Evolutionary conservation across 2,888 invertebrate species (phyloP).

Genomic region (Pandemis corylana): DNA sequence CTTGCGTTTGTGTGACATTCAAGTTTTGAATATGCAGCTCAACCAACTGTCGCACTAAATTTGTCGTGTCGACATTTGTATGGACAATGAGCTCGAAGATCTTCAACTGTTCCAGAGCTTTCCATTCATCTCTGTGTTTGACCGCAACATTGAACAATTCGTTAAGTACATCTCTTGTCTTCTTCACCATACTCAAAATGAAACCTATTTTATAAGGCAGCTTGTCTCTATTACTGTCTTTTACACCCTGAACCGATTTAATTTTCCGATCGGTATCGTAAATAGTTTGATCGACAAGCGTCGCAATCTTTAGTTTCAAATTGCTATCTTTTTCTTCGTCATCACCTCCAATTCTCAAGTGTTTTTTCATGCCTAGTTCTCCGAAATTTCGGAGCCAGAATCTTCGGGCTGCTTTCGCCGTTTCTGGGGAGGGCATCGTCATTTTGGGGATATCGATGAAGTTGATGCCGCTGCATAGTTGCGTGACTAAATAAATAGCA

Average conservation of each 20-base stretch:
- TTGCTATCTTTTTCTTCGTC: conserved; percentile 59
- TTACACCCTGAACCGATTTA: conserved; percentile 55
- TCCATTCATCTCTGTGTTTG: conserved; percentile 71
- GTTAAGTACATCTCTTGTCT: conserved; percentile 66
- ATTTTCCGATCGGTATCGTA: conserved; percentile 65
- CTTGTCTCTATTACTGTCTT: conserved; percentile 52
- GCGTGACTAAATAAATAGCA: conserved; percentile 15
- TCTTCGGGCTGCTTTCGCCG: not conserved
- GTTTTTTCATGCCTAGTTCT: not conserved
- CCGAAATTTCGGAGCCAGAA: conserved; percentile 10
- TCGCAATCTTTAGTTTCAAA: conserved; percentile 66
- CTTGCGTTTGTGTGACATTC: conserved; percentile 51
- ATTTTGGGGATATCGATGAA: conserved; percentile 25
- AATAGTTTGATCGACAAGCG: conserved; percentile 67
- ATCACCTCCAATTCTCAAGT: not conserved
- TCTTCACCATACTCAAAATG: conserved; percentile 70
- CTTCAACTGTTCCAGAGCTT: conserved; percentile 71
- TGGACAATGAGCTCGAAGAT: conserved; percentile 74
- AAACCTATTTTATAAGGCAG: conserved; percentile 68
- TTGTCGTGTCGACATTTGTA: conserved; percentile 72
- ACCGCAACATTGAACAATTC: conserved; percentile 75
- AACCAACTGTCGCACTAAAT: conserved; percentile 68
- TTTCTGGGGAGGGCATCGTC: not conserved
- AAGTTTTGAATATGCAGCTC: conserved; percentile 65
- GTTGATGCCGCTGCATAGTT: conserved; percentile 19